A percentile compares a stretch with the other conserved stretches of the same genome.
These are phyloP conservation scores for Cotesia vestalis DNA, from an alignment of 1,140 invertebrate genomes.

Conservation along the genomic window DNA sequence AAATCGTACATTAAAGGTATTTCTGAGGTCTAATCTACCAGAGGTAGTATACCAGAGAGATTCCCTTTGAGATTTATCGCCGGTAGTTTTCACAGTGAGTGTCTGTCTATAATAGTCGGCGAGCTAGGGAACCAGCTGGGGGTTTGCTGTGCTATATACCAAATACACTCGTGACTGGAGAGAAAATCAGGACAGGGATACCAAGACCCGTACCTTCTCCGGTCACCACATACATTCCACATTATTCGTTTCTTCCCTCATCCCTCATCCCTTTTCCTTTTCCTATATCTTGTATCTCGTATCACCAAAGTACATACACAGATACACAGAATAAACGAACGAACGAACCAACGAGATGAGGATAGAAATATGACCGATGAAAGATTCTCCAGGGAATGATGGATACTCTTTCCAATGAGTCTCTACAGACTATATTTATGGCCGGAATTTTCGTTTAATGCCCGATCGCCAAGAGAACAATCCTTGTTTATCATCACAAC, in stretches of 20 bases:
- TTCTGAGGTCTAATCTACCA: background rate
- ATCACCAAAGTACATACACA: background rate
- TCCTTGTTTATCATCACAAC: background rate
- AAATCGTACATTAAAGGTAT: background rate
- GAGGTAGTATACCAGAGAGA: background rate
- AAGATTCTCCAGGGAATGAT: constrained; percentile 14
- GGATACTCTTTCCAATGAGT: constrained; percentile 11
- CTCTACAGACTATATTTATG: background rate
- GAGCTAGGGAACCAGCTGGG: background rate
- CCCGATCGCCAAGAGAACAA: constrained; percentile 9
- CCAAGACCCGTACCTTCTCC: background rate
- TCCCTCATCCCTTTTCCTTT: too few relatives aligned
- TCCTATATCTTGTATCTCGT: too few relatives aligned
- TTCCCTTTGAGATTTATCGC: constrained; percentile 28
- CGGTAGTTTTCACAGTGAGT: constrained; percentile 12
- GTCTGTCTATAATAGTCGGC: constrained; percentile 11
- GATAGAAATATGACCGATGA: constrained; percentile 16
- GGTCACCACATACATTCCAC: background rate
- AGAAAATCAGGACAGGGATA: constrained; percentile 32
- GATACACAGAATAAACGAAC: background rate
- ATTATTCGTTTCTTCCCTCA: too few relatives aligned
- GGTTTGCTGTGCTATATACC: background rate
- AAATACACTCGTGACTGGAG: constrained; percentile 31
- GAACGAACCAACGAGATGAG: background rate
- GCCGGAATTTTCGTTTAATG: constrained; percentile 7